Evolutionary conservation across 2,888 invertebrate genomes (phyloP), one percentile per base, ranked within the genome.

Genomic region (Maniola hyperantus): DNA sequence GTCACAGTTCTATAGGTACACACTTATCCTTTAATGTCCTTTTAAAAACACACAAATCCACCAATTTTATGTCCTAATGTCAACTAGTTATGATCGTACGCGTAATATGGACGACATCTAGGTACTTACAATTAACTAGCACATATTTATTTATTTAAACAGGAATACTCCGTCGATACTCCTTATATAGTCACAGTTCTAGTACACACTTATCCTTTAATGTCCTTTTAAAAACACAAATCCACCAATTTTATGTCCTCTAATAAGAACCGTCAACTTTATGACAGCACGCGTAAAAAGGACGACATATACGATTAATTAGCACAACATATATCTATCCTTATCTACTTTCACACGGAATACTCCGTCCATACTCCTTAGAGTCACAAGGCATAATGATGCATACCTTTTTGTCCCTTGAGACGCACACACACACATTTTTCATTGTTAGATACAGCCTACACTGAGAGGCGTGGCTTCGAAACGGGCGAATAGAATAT

Each of bases 371-470:
- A 59, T 53, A 60, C 58, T 58, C 66, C 64, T 34, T 42, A 64
- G 59, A 66, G 64, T 53, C 64, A 15, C 54, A 55, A 51, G 55
- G 34, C 50, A 62, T 54, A 70, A 64, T 67, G 64, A 53, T 26
- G 58, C 33, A 26, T 53, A 65, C 67, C 70, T 65, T 67, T 63
- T 57, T 62, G 65, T 68, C 67, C 70, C 70, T 68, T 70, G 36
- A 18, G 15, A 15, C 59, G n/a, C 50, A 58, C 64, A 63, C 63
- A 69, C 34, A 48, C 53, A 59, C 42, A 53, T 63, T 70, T 70
- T 67, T 64, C 62, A 53, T 65, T 59, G 34, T 59, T 62, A 55
- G 42, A 70, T 68, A 70, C 54, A 65, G 68, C 69, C 69, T 70
- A 60, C 68, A 54, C 36, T 13, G 48, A n/a, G 42, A 50, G 70